Evolutionary conservation across 2,797 vertebrate genomes (phyloP).

Genomic region (Silurus aristotelis): DNA sequence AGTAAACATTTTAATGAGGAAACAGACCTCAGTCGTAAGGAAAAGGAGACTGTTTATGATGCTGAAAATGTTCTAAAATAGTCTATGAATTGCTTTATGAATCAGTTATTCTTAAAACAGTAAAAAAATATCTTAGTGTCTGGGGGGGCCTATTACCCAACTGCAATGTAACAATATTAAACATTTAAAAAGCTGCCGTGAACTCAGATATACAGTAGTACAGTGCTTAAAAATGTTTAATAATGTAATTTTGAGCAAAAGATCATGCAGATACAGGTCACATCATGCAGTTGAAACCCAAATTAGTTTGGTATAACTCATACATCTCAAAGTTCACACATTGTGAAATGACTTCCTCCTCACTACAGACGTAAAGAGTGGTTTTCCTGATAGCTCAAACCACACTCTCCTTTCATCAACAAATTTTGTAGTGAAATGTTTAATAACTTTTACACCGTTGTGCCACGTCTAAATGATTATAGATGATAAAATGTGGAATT

Average conservation of each 20-base stretch:
- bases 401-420: not conserved
- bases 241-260: not conserved
- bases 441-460: not conserved
- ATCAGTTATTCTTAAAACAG: no score
- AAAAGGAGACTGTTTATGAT: not conserved
- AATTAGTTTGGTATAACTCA: not conserved
- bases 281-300: not conserved
- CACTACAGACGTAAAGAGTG: not conserved
- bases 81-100: not conserved
- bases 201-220: not conserved
- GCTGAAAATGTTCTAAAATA: no score
- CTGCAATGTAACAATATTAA: not conserved
- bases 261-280: not conserved
- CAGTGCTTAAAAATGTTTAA: not conserved
- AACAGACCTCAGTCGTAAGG: not conserved
- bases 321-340: not conserved
- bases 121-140: no score
- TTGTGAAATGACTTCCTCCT: not conserved
- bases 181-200: not conserved
- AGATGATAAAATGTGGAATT: not conserved
- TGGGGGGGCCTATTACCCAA: not conserved
- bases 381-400: not conserved
- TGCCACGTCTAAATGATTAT: not conserved
- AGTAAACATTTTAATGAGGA: not conserved
- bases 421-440: not conserved